A percentile compares a stretch with the other conserved stretches of the same genome.
Conservation (phyloP, 2,797 vertebrate species). For the Thunnus albacares region DNA sequence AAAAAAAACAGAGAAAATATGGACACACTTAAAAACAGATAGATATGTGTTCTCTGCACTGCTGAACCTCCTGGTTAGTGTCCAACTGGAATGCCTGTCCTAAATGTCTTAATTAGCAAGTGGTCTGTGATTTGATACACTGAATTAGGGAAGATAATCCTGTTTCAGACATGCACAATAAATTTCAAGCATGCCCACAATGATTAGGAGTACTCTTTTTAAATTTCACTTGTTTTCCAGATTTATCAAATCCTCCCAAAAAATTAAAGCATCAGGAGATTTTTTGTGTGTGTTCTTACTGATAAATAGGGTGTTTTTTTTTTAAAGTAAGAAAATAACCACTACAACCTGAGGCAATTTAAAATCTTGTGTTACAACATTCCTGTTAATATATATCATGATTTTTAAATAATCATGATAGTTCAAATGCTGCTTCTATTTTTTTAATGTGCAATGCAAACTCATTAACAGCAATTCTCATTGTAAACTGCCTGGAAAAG, state of each 20-base stretch:
- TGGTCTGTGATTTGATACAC: background rate
- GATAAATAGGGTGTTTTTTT: background rate
- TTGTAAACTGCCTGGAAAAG: constrained; percentile 4
- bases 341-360: background rate
- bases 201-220: background rate
- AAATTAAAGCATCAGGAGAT: too few relatives aligned
- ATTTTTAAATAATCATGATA: background rate
- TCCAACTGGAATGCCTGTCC: background rate
- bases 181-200: constrained; percentile 6
- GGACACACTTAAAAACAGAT: background rate
- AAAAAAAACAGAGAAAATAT: background rate
- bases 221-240: too few relatives aligned
- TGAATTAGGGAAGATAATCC: constrained; percentile 17
- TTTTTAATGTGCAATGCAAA: background rate
- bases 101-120: constrained; percentile 37
- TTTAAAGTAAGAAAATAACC: background rate
- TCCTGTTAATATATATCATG: background rate
- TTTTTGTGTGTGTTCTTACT: too few relatives aligned
- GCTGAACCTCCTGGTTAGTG: constrained; percentile 8
- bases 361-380: background rate
- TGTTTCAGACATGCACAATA: constrained; percentile 24
- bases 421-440: background rate
- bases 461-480: background rate
- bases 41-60: background rate
- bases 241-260: background rate